A percentile compares a stretch with the other conserved stretches of the same genome.
Conservation (phyloP, 2,797 vertebrate species). For the Artibeus jamaicensis region DNA sequence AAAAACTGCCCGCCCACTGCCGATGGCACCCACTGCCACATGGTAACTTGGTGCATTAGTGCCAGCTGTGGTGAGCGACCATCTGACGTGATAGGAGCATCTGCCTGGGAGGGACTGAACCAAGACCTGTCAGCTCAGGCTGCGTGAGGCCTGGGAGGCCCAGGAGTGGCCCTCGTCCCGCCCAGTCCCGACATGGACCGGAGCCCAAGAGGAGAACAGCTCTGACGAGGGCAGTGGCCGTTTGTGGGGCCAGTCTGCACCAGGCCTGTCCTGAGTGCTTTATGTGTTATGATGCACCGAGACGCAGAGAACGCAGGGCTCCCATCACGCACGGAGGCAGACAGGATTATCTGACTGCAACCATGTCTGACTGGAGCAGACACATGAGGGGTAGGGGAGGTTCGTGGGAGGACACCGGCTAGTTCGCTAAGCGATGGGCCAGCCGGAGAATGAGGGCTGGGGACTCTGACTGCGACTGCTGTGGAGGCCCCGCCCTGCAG, state of each 20-base stretch:
- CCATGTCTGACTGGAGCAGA: background rate
- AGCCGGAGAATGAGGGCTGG: background rate
- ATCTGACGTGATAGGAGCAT: background rate
- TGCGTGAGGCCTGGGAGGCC: accelerated
- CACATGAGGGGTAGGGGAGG: accelerated
- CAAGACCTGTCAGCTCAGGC: background rate
- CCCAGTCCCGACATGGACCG: accelerated
- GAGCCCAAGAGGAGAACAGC: background rate
- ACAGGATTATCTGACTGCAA: too few relatives aligned
- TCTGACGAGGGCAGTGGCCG: accelerated
- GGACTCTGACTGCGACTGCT: too few relatives aligned
- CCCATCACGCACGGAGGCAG: background rate
- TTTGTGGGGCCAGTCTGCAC: background rate
- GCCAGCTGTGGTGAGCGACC: background rate
- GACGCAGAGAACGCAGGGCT: background rate
- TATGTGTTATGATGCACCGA: background rate
- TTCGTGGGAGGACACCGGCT: background rate
- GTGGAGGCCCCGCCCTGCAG: accelerated
- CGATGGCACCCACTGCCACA: accelerated
- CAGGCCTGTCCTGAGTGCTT: background rate
- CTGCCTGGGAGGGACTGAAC: background rate
- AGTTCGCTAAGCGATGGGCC: accelerated
- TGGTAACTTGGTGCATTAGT: background rate
- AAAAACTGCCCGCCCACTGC: background rate
- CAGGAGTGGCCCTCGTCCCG: background rate